Evolutionary conservation across 2,888 invertebrate species (phyloP).

Genomic region (Brassicogethes aeneus): DNA sequence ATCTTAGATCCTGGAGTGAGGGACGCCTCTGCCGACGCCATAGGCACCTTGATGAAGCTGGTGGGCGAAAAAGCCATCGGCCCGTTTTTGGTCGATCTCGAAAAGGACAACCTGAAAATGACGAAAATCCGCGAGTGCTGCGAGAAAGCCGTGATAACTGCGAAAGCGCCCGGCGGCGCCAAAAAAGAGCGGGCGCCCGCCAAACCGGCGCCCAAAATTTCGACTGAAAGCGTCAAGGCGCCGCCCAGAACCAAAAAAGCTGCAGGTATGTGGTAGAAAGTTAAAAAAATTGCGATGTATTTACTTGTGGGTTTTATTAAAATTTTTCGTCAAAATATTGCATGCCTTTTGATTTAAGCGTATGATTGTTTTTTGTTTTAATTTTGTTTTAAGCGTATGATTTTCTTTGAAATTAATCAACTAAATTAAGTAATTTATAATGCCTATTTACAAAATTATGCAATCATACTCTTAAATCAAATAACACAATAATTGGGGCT

Average conservation of each 20-base stretch:
- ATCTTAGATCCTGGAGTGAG: conserved; percentile 73
- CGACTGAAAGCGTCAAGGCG: conserved; percentile 12
- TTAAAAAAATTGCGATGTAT: no score
- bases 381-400: no score
- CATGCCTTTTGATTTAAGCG: no score
- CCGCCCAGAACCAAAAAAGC: conserved; percentile 25
- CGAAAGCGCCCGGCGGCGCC: conserved; percentile 56
- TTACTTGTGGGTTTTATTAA: no score
- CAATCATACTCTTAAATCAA: no score
- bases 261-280: conserved; percentile 5
- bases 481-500: no score
- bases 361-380: no score
- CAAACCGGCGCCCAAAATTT: conserved; percentile 40
- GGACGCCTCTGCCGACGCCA: conserved; percentile 85
- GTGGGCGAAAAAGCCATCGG: conserved; percentile 86
- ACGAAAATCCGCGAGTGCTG: conserved; percentile 89
- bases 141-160: conserved; percentile 83
- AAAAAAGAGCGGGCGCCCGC: conserved; percentile 52
- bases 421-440: no score
- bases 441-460: no score
- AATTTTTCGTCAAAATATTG: no score
- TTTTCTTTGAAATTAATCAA: no score
- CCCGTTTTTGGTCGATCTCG: conserved; percentile 81
- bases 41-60: conserved; percentile 89
- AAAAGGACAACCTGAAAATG: conserved; percentile 85